Base-by-base conservation (phyloP, 2,797 vertebrate genomes). In the Neosalanx taihuensis region DNA sequence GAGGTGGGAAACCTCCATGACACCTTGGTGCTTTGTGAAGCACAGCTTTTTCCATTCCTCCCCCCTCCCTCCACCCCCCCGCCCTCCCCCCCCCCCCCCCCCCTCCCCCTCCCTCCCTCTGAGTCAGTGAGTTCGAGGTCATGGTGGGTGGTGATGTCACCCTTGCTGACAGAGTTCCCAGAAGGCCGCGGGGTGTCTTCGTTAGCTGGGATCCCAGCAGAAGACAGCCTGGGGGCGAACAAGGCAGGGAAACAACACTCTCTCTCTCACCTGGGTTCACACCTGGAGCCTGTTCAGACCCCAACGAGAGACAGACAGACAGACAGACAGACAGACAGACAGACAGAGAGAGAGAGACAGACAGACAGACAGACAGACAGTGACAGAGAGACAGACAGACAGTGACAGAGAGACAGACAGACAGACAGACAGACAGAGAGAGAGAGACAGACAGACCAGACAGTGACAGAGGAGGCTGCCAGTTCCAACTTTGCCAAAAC, bases 401-500 rank as follows among this genome's bases (percentile, higher is more conserved):
- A n/a, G n/a, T n/a, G n/a, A n/a, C n/a, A n/a, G n/a, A n/a, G n/a
- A n/a, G n/a, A n/a, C n/a, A n/a, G n/a, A n/a, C n/a, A n/a, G n/a
- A n/a, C n/a, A n/a, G n/a, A n/a, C n/a, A n/a, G n/a, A n/a, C n/a
- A n/a, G n/a, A n/a, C n/a, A n/a, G n/a, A 69, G 72, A 77, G 58
- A 64, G 83, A 75, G 73, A 4, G 37, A 41, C 37, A 10, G 10
- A 4, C 37, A 41, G 37, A 41, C 31, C 4, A 49, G 72, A 77
- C 69, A 60, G 76, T 71, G 73, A 72, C 64, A 67, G 49, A 70
- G 69, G 79, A 78, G 76, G 78, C 77, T 77, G 78, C 64, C 78
- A 85, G 77, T 75, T 73, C 6, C 69, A 75, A 71, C 71, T 51
- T 74, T 82, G 87, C 89, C 89, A 91, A 83, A 90, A 92, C 89